A percentile compares a stretch with the other conserved stretches of the same genome.
phyloP scores from a whole-genome alignment of 2,113 vertebrate genomes.

The Hirundichthys speculiger region DNA sequence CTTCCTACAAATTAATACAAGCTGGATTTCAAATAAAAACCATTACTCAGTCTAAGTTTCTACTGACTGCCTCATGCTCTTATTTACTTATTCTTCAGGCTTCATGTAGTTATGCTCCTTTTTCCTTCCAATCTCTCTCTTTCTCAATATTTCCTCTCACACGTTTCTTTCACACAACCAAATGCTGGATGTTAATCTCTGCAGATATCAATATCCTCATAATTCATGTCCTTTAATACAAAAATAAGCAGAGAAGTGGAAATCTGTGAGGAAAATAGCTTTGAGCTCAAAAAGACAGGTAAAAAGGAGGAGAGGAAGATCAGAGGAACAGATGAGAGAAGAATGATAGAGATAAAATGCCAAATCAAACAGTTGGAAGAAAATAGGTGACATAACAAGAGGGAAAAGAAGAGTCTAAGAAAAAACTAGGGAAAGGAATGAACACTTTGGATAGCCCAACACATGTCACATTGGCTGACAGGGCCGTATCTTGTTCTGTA shows the following conservation, averaged over 20 bases:
- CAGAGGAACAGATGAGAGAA: slow-evolving; percentile 27
- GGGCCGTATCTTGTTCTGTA: slow-evolving; percentile 37
- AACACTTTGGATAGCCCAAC: slow-evolving; percentile 35
- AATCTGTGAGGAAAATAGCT: slow-evolving; percentile 25
- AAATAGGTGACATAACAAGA: slow-evolving; percentile 19
- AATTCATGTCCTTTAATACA: slow-evolving; percentile 43
- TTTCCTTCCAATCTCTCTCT: background rate
- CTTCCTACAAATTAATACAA: slow-evolving; percentile 11
- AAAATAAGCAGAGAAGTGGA: slow-evolving; percentile 21
- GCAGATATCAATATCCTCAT: slow-evolving; percentile 32
- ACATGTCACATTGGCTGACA: slow-evolving; percentile 57
- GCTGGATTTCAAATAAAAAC: too few relatives aligned
- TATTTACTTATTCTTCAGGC: slow-evolving; percentile 31
- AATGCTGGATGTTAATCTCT: slow-evolving; percentile 31
- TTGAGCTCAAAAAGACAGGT: slow-evolving; percentile 32
- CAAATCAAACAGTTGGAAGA: slow-evolving; percentile 18
- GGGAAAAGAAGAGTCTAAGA: slow-evolving; percentile 24
- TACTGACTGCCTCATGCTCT: slow-evolving; percentile 12
- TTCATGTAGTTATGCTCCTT: slow-evolving; percentile 6
- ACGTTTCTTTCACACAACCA: background rate
- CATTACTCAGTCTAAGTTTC: slow-evolving; percentile 24
- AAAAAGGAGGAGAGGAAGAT: slow-evolving; percentile 5
- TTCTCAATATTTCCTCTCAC: background rate
- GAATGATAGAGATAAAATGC: slow-evolving; percentile 33
- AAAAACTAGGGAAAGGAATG: slow-evolving; percentile 29